Base-by-base conservation (phyloP, 2,888 invertebrate species). In the Lumbricus terrestris region DNA sequence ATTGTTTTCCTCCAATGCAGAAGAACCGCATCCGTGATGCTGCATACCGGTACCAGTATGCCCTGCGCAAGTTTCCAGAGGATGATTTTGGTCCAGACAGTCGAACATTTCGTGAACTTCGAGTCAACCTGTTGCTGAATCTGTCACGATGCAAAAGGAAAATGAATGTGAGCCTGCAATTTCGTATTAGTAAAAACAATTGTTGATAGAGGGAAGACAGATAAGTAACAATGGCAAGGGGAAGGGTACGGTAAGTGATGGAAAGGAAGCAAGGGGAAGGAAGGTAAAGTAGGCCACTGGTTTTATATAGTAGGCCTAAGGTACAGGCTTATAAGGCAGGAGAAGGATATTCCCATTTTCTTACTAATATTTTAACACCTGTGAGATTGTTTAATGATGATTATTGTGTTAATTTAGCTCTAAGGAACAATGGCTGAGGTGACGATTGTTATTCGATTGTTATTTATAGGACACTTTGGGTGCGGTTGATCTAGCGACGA, bases 91-190 rank as follows among this genome's bases (percentile, higher is more conserved):
- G 95, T 38, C 96, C 96, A 90, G 96, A 96, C 91, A 96, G 96
- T 88, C 96, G 96, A 0, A 96, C 96, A 4, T 98, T 98, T 95
- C 96, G 97, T 89, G 98, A 98, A 94, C 96, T 98, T 90, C 97
- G 97, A 94, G 97, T 98, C 29, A 98, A 98, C 95, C 96, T 99
- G 93, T 95, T 98, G 93, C 96, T 99, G 88, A 98, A 98, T 94
- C 96, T 98, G 93, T 98, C 98, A 33, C 96, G 98, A 91, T 98
- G 98, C 95, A 98, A 98, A 95, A 96, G 98, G 95, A 98, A 98
- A 96, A 96, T 98, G 95, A 97, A 97, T 95, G 98, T 98, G 95
- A 97, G 97, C 96, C 16, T 33, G 34, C n/a, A 34, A 37, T 85
- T 90, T 33, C n/a, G 40, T 38, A 47, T 47, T 47, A 47, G 47